A percentile compares a stretch with the other conserved stretches of the same genome.
These are phyloP conservation scores for Spinus olivaceus DNA, from an alignment of 2,797 vertebrate genomes.

Conservation along the genomic window DNA sequence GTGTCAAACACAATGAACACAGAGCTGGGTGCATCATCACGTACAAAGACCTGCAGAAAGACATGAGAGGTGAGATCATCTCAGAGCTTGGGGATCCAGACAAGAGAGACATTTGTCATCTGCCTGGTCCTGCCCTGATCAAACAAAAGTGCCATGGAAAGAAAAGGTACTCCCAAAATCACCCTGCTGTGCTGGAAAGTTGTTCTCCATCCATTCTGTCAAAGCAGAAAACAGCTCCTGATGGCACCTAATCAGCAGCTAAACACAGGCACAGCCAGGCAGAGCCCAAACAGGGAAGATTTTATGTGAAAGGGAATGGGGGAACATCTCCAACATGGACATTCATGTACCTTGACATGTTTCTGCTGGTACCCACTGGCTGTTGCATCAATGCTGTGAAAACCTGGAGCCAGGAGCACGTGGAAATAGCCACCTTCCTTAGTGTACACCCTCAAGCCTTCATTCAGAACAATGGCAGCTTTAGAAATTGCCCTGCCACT, in stretches of 20 bases:
- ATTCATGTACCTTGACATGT: conserved; percentile 80
- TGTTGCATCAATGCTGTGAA: conserved; percentile 86
- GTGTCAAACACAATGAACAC: conserved; percentile 89
- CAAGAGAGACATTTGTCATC: neutral
- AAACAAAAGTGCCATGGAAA: neutral
- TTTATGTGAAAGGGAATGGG: neutral
- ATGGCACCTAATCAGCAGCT: neutral
- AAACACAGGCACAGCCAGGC: neutral
- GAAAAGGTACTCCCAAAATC: neutral
- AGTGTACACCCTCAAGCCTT: conserved; percentile 82
- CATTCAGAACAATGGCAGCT: conserved; percentile 87
- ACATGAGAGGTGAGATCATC: neutral
- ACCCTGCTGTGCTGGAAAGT: neutral
- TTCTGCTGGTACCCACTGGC: conserved; percentile 94
- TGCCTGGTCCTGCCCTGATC: neutral
- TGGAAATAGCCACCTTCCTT: conserved; percentile 91
- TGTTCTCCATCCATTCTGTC: neutral
- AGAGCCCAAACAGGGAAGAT: neutral
- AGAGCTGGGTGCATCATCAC: conserved; percentile 82
- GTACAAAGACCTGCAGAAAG: conserved; percentile 84
- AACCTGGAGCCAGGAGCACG: conserved; percentile 88
- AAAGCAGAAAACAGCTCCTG: neutral
- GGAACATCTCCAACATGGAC: accelerated
- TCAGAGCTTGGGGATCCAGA: neutral
- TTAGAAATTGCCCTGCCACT: conserved; percentile 89